Evolutionary conservation across 2,797 vertebrate species (phyloP).

Genomic region (Lates japonicus): DNA sequence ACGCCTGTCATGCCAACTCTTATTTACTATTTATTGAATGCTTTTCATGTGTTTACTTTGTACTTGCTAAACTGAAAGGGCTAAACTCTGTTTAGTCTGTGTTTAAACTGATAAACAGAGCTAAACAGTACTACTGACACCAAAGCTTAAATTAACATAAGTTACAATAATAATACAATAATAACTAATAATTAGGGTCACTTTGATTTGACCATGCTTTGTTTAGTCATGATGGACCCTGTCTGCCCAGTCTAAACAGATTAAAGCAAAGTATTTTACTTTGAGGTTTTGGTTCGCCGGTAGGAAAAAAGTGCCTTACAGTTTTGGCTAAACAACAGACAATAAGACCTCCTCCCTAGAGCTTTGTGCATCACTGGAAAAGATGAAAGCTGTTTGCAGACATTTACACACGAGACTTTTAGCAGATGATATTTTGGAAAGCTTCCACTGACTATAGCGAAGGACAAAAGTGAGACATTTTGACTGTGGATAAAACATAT

Average conservation of each 20-base stretch:
- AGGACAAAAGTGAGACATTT: background rate
- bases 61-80: background rate
- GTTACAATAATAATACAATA: background rate
- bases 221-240: conserved; percentile 35
- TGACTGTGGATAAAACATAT: background rate
- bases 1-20: background rate
- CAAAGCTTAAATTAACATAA: conserved; percentile 15
- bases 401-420: conserved; percentile 34
- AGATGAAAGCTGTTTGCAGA: conserved; percentile 33
- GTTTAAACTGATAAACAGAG: background rate
- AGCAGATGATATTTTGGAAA: conserved; percentile 45
- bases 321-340: conserved; percentile 57
- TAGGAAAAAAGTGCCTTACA: conserved; percentile 6
- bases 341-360: conserved; percentile 33
- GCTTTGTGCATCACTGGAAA: conserved; percentile 41
- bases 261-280: conserved; percentile 44
- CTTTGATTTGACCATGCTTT: conserved; percentile 34
- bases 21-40: background rate
- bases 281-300: conserved; percentile 25
- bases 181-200: conserved; percentile 32
- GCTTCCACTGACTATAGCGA: background rate
- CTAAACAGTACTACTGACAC: background rate
- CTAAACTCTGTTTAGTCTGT: background rate
- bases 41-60: background rate
- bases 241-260: conserved; percentile 37